A percentile compares a stretch with the other conserved stretches of the same genome.
These are phyloP conservation scores for Calvadosia cruxmelitensis DNA, from an alignment of 30 jellyfish, hydroid and myxozoan species.

Conservation along the genomic window DNA sequence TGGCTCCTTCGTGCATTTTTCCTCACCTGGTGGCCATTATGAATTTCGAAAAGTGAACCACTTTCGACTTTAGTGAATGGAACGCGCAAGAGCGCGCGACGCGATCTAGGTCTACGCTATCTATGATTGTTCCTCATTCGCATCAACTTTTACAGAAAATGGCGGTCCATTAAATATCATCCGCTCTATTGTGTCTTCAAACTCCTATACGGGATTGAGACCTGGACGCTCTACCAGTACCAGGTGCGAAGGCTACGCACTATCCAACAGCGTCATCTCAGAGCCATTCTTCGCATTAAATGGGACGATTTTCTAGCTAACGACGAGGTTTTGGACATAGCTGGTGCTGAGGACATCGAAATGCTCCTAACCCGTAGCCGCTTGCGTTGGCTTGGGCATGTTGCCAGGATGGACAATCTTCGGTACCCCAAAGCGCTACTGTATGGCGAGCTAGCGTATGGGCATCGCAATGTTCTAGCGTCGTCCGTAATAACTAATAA, in stretches of 20 bases:
- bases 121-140: too few relatives aligned
- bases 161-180: too few relatives aligned
- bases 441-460: constrained; percentile 25
- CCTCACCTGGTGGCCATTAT: too few relatives aligned
- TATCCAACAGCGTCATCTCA: constrained; percentile 16
- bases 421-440: constrained; percentile 7
- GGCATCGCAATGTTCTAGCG: too few relatives aligned
- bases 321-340: constrained; percentile 12
- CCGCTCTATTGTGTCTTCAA: too few relatives aligned
- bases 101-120: too few relatives aligned
- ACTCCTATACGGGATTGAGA: constrained; percentile 3
- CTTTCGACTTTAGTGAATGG: too few relatives aligned
- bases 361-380: neutral
- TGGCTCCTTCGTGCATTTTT: too few relatives aligned
- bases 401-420: constrained; percentile 5
- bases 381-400: constrained; percentile 16
- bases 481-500: too few relatives aligned
- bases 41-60: too few relatives aligned
- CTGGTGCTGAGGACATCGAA: constrained; percentile 4
- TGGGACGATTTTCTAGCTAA: constrained; percentile 8
- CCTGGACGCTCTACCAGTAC: constrained; percentile 6
- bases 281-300: constrained; percentile 3
- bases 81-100: too few relatives aligned
- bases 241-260: constrained; percentile 13
- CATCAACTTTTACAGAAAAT: too few relatives aligned